These are phyloP conservation scores for Melieria omissa DNA, from an alignment of 2,888 invertebrate genomes.

Conservation along the genomic window DNA sequence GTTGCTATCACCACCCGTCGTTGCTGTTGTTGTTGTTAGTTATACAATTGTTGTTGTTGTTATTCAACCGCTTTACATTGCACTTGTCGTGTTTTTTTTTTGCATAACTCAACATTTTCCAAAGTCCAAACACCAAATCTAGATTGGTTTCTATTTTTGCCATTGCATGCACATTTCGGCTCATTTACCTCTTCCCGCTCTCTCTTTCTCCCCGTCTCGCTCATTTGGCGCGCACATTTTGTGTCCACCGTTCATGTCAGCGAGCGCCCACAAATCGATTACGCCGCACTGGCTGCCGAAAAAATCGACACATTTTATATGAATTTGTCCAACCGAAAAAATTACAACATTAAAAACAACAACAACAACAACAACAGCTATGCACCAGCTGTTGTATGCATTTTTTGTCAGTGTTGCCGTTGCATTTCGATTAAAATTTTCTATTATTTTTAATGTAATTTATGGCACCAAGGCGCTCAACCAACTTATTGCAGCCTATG, in stretches of 20 bases:
- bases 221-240: neutral
- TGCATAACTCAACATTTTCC: slow-evolving; percentile 30
- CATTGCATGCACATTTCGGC: neutral
- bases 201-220: too few relatives aligned
- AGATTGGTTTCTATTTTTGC: slow-evolving; percentile 20
- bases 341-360: neutral
- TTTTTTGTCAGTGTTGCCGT: slow-evolving; percentile 15
- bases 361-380: neutral
- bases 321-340: slow-evolving; percentile 17
- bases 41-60: neutral
- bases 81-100: slow-evolving; percentile 33
- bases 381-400: neutral
- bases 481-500: neutral
- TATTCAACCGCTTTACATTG: slow-evolving; percentile 12
- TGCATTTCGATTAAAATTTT: slow-evolving; percentile 24
- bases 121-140: slow-evolving; percentile 20
- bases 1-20: neutral
- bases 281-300: slow-evolving; percentile 20
- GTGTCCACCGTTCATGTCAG: slow-evolving; percentile 21
- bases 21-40: neutral
- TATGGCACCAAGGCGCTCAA: slow-evolving; percentile 19
- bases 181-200: too few relatives aligned
- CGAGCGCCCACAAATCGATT: slow-evolving; percentile 26
- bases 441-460: slow-evolving; percentile 21
- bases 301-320: slow-evolving; percentile 19